phyloP scores from a whole-genome alignment of 1,140 invertebrate species.

The Odontomachus brunneus region DNA sequence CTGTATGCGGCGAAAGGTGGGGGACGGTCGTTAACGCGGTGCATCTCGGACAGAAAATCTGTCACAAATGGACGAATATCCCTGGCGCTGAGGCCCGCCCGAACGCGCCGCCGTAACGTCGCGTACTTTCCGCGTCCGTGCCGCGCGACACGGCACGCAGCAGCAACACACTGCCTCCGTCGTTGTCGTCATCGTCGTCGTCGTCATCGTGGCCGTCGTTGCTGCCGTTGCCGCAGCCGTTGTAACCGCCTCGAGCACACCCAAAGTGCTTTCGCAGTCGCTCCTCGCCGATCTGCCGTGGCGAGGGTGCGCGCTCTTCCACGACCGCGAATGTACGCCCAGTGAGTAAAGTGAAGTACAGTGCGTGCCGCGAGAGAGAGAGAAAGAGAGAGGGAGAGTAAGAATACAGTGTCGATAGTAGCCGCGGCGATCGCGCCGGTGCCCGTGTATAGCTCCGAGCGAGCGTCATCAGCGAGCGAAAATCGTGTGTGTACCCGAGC shows the following conservation, averaged over 20 bases:
- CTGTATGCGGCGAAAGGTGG: slow-evolving; percentile 82
- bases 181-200: not conserved
- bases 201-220: not conserved
- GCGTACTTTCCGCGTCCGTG: slow-evolving; percentile 6
- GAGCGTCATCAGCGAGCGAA: slow-evolving; percentile 19
- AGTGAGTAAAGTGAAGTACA: slow-evolving; percentile 57
- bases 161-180: not conserved
- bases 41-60: slow-evolving; percentile 80
- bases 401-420: slow-evolving; percentile 43
- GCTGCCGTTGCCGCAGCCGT: not conserved
- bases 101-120: slow-evolving; percentile 31
- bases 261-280: slow-evolving; percentile 43
- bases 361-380: slow-evolving; percentile 5
- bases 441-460: not conserved
- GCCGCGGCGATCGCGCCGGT: slow-evolving; percentile 39
- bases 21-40: slow-evolving; percentile 82
- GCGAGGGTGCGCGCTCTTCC: slow-evolving; percentile 62
- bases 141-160: slow-evolving; percentile 10
- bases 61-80: slow-evolving; percentile 84
- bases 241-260: slow-evolving; percentile 59
- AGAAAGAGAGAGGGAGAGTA: not conserved
- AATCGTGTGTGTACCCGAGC: slow-evolving; percentile 8
- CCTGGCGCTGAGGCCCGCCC: slow-evolving; percentile 60
- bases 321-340: slow-evolving; percentile 50
- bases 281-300: slow-evolving; percentile 66